Conservation (phyloP, 53 echinoderm and acorn worm species). For the Apostichopus leukothele region DNA sequence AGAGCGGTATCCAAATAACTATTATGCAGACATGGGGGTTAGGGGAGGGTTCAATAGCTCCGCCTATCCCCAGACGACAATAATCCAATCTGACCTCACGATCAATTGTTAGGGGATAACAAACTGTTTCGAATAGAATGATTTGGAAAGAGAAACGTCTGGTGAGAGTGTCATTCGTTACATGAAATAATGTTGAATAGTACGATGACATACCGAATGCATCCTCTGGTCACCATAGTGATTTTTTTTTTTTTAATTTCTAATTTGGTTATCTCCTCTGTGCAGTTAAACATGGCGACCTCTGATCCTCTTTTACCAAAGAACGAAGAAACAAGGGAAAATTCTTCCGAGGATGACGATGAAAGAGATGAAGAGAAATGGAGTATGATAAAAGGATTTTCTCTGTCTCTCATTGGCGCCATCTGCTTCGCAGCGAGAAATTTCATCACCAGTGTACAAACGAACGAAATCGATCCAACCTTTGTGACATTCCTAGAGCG, state of each 20-base stretch:
- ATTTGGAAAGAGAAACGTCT: too few relatives aligned
- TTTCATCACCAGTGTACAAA: neutral
- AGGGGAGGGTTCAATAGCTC: constrained; percentile 14
- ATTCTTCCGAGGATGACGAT: neutral
- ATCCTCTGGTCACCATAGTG: too few relatives aligned
- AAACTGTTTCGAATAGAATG: too few relatives aligned
- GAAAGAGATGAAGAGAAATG: neutral
- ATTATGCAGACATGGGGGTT: constrained; percentile 7
- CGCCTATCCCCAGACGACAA: constrained; percentile 1
- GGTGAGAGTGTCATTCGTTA: too few relatives aligned
- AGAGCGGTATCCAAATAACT: neutral
- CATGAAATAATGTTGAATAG: too few relatives aligned
- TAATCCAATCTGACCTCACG: too few relatives aligned
- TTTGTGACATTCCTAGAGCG: neutral
- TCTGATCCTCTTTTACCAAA: neutral
- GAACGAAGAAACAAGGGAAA: neutral
- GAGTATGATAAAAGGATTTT: neutral
- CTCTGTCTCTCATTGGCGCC: neutral
- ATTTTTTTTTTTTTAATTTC: neutral
- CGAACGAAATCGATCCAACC: neutral
- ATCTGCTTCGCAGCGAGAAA: neutral
- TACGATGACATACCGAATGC: too few relatives aligned
- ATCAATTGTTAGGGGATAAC: too few relatives aligned
- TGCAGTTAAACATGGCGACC: neutral
- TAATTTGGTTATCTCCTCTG: neutral